These are phyloP conservation scores for Heteromormyrus szaboi DNA, from an alignment of 2,797 vertebrate species.

Conservation along the genomic window DNA sequence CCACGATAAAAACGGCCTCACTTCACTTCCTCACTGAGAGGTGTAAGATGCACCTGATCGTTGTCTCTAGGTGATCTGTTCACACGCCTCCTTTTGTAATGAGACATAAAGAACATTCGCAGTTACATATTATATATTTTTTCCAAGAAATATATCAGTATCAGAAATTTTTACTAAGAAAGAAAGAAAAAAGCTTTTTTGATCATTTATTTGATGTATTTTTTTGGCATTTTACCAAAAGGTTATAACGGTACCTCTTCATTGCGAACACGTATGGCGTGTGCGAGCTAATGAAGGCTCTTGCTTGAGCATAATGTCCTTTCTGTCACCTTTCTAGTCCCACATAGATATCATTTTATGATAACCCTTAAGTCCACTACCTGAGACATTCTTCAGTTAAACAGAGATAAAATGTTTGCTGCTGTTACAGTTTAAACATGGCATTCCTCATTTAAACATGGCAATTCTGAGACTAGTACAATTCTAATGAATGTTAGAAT, in stretches of 20 bases:
- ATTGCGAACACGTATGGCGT: background rate
- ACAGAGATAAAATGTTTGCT: background rate
- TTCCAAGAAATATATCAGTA: background rate
- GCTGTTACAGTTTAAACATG: background rate
- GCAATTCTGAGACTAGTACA: background rate
- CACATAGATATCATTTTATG: background rate
- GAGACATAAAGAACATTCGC: background rate
- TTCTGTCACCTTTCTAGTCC: background rate
- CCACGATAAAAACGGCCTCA: slow-evolving; percentile 6
- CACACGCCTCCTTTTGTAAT: slow-evolving; percentile 25
- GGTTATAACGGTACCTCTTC: background rate
- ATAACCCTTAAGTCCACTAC: background rate
- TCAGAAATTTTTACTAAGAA: background rate
- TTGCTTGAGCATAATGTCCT: background rate
- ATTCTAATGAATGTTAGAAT: background rate
- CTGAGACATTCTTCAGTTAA: background rate
- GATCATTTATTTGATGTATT: background rate
- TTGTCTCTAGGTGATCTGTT: slow-evolving; percentile 41
- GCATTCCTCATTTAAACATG: background rate
- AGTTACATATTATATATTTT: background rate
- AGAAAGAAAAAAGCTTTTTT: background rate
- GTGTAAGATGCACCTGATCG: slow-evolving; percentile 42
- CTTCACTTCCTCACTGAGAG: slow-evolving; percentile 35
- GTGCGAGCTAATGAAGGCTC: background rate
- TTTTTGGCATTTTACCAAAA: background rate